A percentile compares a stretch with the other conserved stretches of the same genome.
These are phyloP conservation scores for Thymallus thymallus DNA, from an alignment of 2,113 vertebrate species.

Conservation along the genomic window DNA sequence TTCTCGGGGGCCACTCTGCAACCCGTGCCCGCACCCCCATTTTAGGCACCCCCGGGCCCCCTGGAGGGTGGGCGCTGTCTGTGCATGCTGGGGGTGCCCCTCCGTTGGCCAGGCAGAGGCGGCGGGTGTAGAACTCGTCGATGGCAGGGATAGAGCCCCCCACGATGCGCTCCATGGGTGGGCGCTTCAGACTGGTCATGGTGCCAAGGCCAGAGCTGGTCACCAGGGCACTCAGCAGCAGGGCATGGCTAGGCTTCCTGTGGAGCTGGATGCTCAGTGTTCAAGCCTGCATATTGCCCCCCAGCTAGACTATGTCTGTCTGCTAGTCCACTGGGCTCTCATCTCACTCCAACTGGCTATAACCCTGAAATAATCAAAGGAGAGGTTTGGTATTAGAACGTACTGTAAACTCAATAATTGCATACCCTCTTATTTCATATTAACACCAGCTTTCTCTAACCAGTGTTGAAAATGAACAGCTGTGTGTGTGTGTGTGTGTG, in stretches of 20 bases:
- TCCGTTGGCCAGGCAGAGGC: conserved; percentile 87
- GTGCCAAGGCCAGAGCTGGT: conserved; percentile 71
- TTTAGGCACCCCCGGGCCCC: conserved; percentile 89
- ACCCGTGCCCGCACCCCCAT: conserved; percentile 96
- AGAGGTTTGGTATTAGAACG: background rate
- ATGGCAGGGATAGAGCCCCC: conserved; percentile 83
- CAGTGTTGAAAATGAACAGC: too few relatives aligned
- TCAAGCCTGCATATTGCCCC: conserved; percentile 48
- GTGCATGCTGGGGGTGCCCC: conserved; percentile 70
- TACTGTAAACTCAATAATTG: conserved; percentile 53
- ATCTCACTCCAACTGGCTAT: conserved; percentile 35
- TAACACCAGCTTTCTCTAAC: background rate
- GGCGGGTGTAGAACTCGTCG: conserved; percentile 91
- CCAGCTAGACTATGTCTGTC: conserved; percentile 65
- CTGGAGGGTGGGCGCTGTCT: conserved; percentile 82
- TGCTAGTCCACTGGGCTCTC: background rate
- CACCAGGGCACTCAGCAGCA: conserved; percentile 56
- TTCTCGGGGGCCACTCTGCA: conserved; percentile 94
- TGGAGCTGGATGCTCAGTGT: conserved; percentile 25
- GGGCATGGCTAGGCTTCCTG: conserved; percentile 51
- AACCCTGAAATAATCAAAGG: background rate
- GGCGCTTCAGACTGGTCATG: conserved; percentile 92
- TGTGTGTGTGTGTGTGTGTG: too few relatives aligned
- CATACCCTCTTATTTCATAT: background rate
- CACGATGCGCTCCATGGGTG: conserved; percentile 86